Evolutionary conservation across 92 coral and sea anemone species (phyloP).

Genomic region (Parazoanthus swiftii): DNA sequence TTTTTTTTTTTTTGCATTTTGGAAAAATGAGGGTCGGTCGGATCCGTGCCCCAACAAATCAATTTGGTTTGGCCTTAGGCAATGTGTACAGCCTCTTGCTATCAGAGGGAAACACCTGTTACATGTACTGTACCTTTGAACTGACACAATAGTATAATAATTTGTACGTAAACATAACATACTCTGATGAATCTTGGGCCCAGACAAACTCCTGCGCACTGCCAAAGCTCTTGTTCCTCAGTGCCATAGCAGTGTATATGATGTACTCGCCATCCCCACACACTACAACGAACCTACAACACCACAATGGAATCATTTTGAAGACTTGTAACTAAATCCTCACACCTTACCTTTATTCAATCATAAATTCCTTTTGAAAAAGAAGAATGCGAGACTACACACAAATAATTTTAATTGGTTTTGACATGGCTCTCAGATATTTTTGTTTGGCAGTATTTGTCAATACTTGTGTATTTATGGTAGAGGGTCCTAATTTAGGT

Average conservation of each 20-base stretch:
- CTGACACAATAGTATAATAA: background rate
- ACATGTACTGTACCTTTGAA: background rate
- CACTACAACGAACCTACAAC: constrained; percentile 88
- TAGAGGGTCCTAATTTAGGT: too few relatives aligned
- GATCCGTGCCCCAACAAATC: too few relatives aligned
- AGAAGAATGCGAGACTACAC: too few relatives aligned
- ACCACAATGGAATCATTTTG: background rate
- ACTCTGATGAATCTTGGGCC: constrained; percentile 99
- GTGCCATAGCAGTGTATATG: constrained; percentile 98
- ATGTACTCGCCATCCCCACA: constrained; percentile 99
- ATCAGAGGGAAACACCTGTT: background rate
- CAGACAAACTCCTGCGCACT: constrained; percentile 99
- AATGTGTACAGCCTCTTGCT: background rate
- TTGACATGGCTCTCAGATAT: too few relatives aligned
- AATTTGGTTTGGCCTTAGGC: too few relatives aligned
- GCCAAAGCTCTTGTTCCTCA: constrained; percentile 98
- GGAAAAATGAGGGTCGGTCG: too few relatives aligned
- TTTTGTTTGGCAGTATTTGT: too few relatives aligned
- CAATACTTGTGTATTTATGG: too few relatives aligned
- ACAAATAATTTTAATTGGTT: too few relatives aligned
- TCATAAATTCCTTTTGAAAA: too few relatives aligned
- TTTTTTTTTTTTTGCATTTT: too few relatives aligned
- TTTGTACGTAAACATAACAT: constrained; percentile 39
- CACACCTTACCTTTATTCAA: too few relatives aligned
- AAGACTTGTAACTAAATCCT: background rate